A percentile compares a stretch with the other conserved stretches of the same genome.
Evolutionary conservation across 1,140 invertebrate genomes (phyloP).

Genomic region (Gryllus bimaculatus): DNA sequence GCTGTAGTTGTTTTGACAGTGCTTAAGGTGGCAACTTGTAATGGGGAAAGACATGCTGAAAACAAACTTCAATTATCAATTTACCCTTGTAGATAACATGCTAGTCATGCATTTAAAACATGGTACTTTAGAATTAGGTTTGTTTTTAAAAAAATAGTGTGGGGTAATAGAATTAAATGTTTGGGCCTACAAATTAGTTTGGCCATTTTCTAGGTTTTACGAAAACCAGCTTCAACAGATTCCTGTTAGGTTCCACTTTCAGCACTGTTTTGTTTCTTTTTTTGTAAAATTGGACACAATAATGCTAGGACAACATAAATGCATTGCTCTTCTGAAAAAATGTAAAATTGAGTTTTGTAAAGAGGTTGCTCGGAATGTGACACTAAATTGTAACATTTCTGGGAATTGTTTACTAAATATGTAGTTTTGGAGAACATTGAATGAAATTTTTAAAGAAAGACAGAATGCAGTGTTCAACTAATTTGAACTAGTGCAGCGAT

Average conservation of each 20-base stretch:
- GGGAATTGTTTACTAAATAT: too few species aligned
- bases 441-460: not conserved
- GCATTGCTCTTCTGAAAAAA: not conserved
- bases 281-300: not conserved
- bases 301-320: not conserved
- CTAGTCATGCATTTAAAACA: not conserved
- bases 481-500: not conserved
- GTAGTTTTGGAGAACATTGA: too few species aligned
- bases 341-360: not conserved
- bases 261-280: not conserved
- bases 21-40: not conserved
- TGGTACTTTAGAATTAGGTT: not conserved
- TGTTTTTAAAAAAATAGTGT: not conserved
- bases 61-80: not conserved
- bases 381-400: not conserved
- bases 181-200: not conserved
- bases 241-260: not conserved
- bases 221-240: not conserved
- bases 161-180: not conserved
- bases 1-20: not conserved
- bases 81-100: not conserved
- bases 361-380: not conserved
- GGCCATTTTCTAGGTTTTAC: too few species aligned
- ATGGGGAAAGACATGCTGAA: not conserved
- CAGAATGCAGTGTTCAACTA: not conserved